phyloP scores from a whole-genome alignment of 2,888 invertebrate species.

The Augochlorella aurata region DNA sequence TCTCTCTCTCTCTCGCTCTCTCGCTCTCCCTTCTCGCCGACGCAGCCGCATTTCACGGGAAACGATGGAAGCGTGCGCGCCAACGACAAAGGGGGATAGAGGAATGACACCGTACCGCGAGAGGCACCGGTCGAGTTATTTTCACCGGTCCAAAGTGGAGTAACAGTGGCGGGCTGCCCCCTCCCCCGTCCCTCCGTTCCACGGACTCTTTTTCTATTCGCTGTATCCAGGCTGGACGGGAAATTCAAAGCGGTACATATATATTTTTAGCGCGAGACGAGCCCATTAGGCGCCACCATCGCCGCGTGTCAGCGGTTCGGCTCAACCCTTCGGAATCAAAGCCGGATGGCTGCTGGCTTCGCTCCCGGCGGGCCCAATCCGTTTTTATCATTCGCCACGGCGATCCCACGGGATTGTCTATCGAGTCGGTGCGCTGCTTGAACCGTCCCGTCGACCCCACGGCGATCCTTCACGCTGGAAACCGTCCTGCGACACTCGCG shows the following conservation, averaged over 20 bases:
- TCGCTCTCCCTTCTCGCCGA: slow-evolving; percentile 13
- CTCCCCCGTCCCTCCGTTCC: slow-evolving; percentile 11
- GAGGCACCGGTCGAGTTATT: slow-evolving; percentile 70
- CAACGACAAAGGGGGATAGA: slow-evolving; percentile 61
- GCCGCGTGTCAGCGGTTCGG: slow-evolving; percentile 63
- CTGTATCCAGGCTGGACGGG: slow-evolving; percentile 50
- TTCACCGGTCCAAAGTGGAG: slow-evolving; percentile 71
- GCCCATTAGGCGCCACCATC: slow-evolving; percentile 73
- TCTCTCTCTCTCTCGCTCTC: neutral
- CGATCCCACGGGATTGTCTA: neutral
- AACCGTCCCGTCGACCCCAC: slow-evolving; percentile 19
- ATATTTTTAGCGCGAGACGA: slow-evolving; percentile 73
- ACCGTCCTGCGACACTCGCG: neutral
- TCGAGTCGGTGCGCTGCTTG: slow-evolving; percentile 11
- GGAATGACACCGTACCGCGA: slow-evolving; percentile 60
- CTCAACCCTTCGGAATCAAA: slow-evolving; percentile 70
- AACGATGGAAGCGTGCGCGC: slow-evolving; percentile 47
- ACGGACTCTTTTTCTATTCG: slow-evolving; percentile 24
- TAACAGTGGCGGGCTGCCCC: slow-evolving; percentile 55
- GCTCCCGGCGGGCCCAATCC: slow-evolving; percentile 20
- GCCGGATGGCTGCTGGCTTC: slow-evolving; percentile 46
- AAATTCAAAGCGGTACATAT: slow-evolving; percentile 72
- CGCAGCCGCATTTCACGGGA: slow-evolving; percentile 51
- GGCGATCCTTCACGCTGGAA: slow-evolving; percentile 13
- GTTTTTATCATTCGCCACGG: slow-evolving; percentile 28